phyloP scores from a whole-genome alignment of 2,797 vertebrate genomes.

The Fistularia commersonii region DNA sequence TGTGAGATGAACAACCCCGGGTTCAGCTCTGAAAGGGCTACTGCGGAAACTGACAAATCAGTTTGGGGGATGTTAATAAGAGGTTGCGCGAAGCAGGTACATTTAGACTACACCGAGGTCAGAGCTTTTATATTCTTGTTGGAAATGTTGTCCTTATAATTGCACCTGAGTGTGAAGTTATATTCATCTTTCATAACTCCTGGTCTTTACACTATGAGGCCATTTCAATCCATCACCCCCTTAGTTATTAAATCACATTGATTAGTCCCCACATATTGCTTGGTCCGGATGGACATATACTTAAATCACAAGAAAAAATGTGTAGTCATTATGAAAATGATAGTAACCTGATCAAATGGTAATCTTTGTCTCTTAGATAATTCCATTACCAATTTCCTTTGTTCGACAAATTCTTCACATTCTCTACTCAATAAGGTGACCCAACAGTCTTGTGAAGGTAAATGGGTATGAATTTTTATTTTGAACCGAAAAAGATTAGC shows the following conservation, averaged over 20 bases:
- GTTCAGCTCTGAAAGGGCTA: slow-evolving; percentile 10
- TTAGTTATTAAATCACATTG: slow-evolving; percentile 6
- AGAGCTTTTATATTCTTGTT: too few species aligned
- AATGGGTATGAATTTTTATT: too few species aligned
- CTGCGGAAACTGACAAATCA: neutral
- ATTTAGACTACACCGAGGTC: slow-evolving; percentile 10
- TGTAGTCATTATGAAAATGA: neutral
- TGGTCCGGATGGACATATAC: too few species aligned
- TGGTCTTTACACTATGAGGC: neutral
- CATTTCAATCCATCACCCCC: slow-evolving; percentile 2
- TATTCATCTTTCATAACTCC: too few species aligned
- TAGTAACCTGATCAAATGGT: neutral
- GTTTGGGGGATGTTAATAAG: slow-evolving; percentile 15
- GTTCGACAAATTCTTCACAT: too few species aligned
- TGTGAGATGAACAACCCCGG: slow-evolving; percentile 17
- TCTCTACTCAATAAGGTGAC: too few species aligned
- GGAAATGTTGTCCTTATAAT: too few species aligned
- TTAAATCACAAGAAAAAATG: too few species aligned
- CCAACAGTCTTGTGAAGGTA: too few species aligned
- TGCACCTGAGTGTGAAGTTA: too few species aligned
- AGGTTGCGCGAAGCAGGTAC: slow-evolving; percentile 7
- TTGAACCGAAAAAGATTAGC: too few species aligned
- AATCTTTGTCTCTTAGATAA: neutral
- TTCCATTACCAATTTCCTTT: too few species aligned
- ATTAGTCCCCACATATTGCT: neutral